A percentile compares a stretch with the other conserved stretches of the same genome.
Conservation (phyloP, 2,888 invertebrate species). For the Panorpa germanica region DNA sequence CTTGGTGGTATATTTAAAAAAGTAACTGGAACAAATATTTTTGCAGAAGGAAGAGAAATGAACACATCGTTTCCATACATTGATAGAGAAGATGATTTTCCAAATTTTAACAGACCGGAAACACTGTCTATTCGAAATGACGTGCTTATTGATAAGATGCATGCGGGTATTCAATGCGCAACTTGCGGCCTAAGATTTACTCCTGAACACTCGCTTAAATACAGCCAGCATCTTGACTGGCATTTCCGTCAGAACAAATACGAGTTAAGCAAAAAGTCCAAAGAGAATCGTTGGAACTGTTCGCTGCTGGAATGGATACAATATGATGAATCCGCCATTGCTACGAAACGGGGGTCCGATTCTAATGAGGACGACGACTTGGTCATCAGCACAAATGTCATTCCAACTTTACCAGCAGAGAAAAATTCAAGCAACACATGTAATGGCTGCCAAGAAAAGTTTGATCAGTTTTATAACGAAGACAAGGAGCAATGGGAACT, state of each 20-base stretch:
- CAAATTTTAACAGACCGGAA: no score
- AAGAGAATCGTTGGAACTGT: conserved; percentile 74
- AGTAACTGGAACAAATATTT: no score
- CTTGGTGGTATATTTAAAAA: no score
- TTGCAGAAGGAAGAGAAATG: no score
- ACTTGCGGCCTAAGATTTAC: conserved; percentile 91
- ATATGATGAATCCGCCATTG: conserved; percentile 83
- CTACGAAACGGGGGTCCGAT: conserved; percentile 53
- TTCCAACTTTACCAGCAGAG: conserved; percentile 30
- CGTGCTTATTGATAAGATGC: conserved; percentile 47
- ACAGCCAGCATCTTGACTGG: conserved; percentile 95
- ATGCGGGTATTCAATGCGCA: conserved; percentile 88
- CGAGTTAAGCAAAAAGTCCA: conserved; percentile 62
- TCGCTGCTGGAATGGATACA: conserved; percentile 81
- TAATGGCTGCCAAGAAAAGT: conserved; percentile 80
- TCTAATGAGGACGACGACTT: no score
- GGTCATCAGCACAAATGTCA: no score
- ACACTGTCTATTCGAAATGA: conserved; percentile 57
- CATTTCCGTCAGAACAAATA: conserved; percentile 89
- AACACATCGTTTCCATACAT: no score
- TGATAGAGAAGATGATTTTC: no score
- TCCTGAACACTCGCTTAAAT: conserved; percentile 72
- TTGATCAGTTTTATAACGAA: conserved; percentile 91
- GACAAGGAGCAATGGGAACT: conserved; percentile 97
- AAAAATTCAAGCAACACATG: conserved; percentile 70